phyloP scores from a whole-genome alignment of 1,140 invertebrate species.

The Belonocnema kinseyi region DNA sequence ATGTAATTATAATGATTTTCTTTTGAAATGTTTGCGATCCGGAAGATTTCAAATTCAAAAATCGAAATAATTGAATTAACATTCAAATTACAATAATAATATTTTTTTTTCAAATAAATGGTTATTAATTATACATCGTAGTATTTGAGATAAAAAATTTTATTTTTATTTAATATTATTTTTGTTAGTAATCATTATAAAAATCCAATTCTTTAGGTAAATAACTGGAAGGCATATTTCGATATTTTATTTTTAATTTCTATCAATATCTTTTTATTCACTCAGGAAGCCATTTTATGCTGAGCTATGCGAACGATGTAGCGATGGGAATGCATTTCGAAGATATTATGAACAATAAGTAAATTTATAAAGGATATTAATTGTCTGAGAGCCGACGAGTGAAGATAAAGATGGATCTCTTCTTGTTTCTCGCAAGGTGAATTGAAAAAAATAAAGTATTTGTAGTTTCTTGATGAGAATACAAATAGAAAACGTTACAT shows the following conservation, averaged over 20 bases:
- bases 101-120: too few relatives aligned
- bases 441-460: neutral
- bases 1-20: too few relatives aligned
- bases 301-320: neutral
- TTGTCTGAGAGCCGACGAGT: neutral
- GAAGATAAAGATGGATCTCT: neutral
- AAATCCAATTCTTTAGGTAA: too few relatives aligned
- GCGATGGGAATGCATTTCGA: slow-evolving; percentile 2
- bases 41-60: too few relatives aligned
- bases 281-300: neutral
- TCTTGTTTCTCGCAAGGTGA: neutral
- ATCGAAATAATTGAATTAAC: too few relatives aligned
- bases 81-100: too few relatives aligned
- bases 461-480: neutral
- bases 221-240: too few relatives aligned
- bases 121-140: too few relatives aligned
- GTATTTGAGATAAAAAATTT: too few relatives aligned
- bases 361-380: slow-evolving; percentile 20
- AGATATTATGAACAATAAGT: slow-evolving; percentile 27
- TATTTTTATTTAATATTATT: too few relatives aligned
- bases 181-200: too few relatives aligned
- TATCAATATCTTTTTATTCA: neutral
- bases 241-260: neutral
- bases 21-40: too few relatives aligned
- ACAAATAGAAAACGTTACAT: neutral